Base-by-base conservation (phyloP, 1,140 invertebrate species). In the Ostrea edulis region DNA sequence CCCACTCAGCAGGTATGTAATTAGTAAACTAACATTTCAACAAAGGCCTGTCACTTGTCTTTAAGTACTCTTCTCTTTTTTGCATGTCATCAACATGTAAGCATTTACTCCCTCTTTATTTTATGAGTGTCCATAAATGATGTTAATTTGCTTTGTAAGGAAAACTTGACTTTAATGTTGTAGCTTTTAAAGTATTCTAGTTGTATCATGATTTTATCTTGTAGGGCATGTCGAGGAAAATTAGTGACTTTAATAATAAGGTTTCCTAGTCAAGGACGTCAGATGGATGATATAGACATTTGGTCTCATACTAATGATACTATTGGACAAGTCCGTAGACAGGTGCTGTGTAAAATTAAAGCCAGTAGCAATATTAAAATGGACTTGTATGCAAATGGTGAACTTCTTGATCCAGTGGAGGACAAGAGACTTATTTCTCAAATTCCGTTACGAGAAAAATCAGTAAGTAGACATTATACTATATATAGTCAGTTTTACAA, bases 271-370 rank as follows among this genome's bases (percentile, higher is more conserved):
- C 97, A 98, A 91, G 97, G 97, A 90, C 96, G 98, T 88, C 97
- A 97, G 94, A 96, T 98, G 35, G 98, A 99, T 90, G 98, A 99
- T 94, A 96, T 99, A 91, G 98, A 99, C 94, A 95, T 99, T 71
- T 97, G 96, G 93, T 98, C 98, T 77, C 98, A 99, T 95, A 97
- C 97, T 82, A 99, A 99, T 94, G 98, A 99, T 93, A 99, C 98
- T 4, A 95, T 98, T 86, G 97, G 97, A 87, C 97, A 97, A 71
- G 95, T 98, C 85, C 96, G 97, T 87, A 95, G 97, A 88, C 96
- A 97, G 91, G 96, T 98, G 91, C 94, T 98, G 85, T 96, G 93
- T 62, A 94, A 94, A 88, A 92, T 95, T 1, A 95, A 95, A 93
- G 93, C 92, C 25, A 95, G 93, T 88, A 95, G 94, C 90, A 93